Evolutionary conservation across 53 echinoderm and acorn worm species (phyloP).

Genomic region (Arbacia lixula): DNA sequence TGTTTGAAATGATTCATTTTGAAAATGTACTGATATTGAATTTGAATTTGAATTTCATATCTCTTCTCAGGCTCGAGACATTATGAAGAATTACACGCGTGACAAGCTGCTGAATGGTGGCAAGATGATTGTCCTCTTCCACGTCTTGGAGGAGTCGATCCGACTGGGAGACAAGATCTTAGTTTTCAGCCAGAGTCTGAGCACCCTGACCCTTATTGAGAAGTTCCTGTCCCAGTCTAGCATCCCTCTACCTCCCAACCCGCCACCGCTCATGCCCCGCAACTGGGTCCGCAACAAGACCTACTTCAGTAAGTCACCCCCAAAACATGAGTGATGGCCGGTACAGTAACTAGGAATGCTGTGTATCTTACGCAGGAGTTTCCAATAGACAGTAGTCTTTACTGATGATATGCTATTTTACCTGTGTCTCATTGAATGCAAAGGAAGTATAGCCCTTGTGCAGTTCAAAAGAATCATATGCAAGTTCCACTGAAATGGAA

Average conservation of each 20-base stretch:
- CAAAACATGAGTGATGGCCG: too few species aligned
- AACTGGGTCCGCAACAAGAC: constrained; percentile 90
- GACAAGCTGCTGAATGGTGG: constrained; percentile 78
- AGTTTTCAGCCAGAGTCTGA: constrained; percentile 97
- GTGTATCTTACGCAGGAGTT: too few species aligned
- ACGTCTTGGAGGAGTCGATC: constrained; percentile 88
- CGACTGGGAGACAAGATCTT: constrained; percentile 83
- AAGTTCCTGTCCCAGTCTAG: constrained; percentile 80
- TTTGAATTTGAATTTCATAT: too few species aligned
- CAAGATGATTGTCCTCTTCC: constrained; percentile 92
- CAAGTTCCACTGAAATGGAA: too few species aligned
- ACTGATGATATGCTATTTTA: too few species aligned
- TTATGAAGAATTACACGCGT: constrained; percentile 92
- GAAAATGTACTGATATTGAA: too few species aligned
- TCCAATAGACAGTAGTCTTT: too few species aligned
- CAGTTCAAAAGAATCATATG: too few species aligned
- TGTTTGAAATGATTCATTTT: too few species aligned
- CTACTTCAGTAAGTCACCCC: constrained; percentile 96
- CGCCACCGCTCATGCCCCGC: constrained; percentile 74
- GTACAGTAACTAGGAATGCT: too few species aligned
- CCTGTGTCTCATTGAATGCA: too few species aligned
- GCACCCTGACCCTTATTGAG: constrained; percentile 91
- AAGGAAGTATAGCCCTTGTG: too few species aligned
- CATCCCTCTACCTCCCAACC: constrained; percentile 79
- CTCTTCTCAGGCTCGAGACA: constrained; percentile 74